Percentiles rank a stretch among this genome's conserved stretches.
Conservation (phyloP, 2,888 invertebrate genomes). For the Calliopum simillimum region DNA sequence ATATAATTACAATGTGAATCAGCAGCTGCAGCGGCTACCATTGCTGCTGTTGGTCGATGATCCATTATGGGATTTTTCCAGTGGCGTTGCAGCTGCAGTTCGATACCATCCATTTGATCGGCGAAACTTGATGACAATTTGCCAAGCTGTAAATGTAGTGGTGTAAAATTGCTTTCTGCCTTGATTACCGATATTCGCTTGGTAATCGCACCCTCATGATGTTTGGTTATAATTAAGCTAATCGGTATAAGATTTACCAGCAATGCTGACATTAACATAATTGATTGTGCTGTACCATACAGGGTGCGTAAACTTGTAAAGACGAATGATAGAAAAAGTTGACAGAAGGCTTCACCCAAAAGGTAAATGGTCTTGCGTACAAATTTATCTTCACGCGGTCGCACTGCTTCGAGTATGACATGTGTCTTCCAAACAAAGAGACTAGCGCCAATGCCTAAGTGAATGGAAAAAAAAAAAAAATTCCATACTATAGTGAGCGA, state of each 20-base stretch:
- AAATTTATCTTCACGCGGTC: conserved; percentile 65
- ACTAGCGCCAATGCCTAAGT: conserved; percentile 63
- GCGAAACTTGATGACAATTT: conserved; percentile 56
- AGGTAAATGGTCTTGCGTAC: conserved; percentile 65
- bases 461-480: conserved; percentile 14
- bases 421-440: conserved; percentile 64
- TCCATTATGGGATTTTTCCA: conserved; percentile 63
- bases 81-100: conserved; percentile 52
- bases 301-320: conserved; percentile 65
- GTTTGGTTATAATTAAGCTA: conserved; percentile 63
- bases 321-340: conserved; percentile 65
- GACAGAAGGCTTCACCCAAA: conserved; percentile 66
- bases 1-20: conserved; percentile 63
- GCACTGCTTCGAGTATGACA: conserved; percentile 65
- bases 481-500: neutral
- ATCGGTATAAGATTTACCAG: conserved; percentile 65
- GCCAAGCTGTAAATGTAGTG: conserved; percentile 56
- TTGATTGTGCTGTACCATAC: conserved; percentile 65
- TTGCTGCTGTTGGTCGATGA: conserved; percentile 45
- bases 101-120: conserved; percentile 65
- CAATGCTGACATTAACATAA: conserved; percentile 63
- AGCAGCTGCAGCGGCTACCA: conserved; percentile 53
- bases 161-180: conserved; percentile 57
- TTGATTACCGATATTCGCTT: conserved; percentile 64
- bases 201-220: conserved; percentile 62